Conservation (phyloP, 2,888 invertebrate species). For the Pycnomerus fuliginosus region DNA sequence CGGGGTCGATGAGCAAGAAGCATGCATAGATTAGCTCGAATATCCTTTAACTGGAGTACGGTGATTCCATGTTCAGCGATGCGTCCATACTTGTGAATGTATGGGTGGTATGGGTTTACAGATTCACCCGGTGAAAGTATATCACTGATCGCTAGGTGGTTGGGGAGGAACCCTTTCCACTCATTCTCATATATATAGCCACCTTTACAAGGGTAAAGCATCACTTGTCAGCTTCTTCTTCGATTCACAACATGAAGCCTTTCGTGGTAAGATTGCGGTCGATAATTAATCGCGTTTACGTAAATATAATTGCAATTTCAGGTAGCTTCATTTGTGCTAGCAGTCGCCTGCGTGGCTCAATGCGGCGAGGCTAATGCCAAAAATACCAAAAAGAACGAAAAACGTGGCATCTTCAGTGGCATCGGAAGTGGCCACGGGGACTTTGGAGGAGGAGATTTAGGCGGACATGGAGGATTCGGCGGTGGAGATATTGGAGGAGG, state of each 20-base stretch:
- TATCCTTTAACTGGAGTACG: constrained; percentile 10
- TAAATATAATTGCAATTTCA: constrained; percentile 12
- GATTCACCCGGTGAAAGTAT: constrained; percentile 38
- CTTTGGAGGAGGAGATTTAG: neutral
- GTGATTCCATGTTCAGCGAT: constrained; percentile 24
- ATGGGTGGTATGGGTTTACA: constrained; percentile 24
- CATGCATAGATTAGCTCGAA: too few species aligned
- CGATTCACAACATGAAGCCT: constrained; percentile 32
- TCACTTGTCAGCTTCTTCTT: constrained; percentile 31
- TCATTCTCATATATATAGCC: constrained; percentile 33
- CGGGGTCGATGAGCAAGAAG: too few species aligned
- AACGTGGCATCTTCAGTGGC: constrained; percentile 38
- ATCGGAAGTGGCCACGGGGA: constrained; percentile 23
- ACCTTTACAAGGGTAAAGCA: constrained; percentile 34
- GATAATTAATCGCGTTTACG: neutral
- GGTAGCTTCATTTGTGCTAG: constrained; percentile 34
- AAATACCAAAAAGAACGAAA: constrained; percentile 34
- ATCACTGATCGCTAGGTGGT: constrained; percentile 15
- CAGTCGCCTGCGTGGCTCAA: constrained; percentile 36
- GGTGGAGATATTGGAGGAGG: constrained; percentile 7
- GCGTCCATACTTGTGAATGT: constrained; percentile 26
- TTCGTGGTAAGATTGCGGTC: constrained; percentile 31
- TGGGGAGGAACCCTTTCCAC: constrained; percentile 34
- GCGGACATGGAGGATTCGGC: constrained; percentile 3
- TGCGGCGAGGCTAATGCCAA: constrained; percentile 39